Evolutionary conservation across 2,888 invertebrate genomes (phyloP), one percentile per base, ranked within the genome.

Genomic region (Podotricha telesiphe): DNA sequence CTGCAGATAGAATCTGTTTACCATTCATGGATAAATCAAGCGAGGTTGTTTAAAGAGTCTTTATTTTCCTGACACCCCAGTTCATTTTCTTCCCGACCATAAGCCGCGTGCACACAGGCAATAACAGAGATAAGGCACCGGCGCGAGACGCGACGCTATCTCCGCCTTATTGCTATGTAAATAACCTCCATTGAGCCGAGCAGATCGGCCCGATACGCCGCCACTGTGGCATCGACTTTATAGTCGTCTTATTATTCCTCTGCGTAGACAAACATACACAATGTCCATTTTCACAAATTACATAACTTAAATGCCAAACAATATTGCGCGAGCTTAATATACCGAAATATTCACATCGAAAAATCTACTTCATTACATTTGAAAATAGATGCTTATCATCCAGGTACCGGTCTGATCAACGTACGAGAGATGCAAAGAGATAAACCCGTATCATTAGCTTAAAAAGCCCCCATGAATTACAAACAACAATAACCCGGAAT

Each of bases 361-460:
- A 72, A 72, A 70, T 73, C 47, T 61, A 48, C 28, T 34, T 59
- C 59, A 69, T 67, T 45, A 58, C 55, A 47, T 64, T 66, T 66
- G 63, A 50, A 74, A 68, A 67, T 61, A 55, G 71, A 70, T 72
- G 42, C 61, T 70, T 74, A 77, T 77, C 74, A 61, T 42, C 51
- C 70, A 68, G 73, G 68, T 71, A 73, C 70, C 68, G 69, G 71
- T 74, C 67, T 70, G 59, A 74, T 74, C 71, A 65, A 51, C 61
- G 67, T 83, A 74, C 68, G 73, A 64, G 73, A 81, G 85, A 87
- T 89, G 82, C 76, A 73, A 78, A 78, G 74, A 83, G 91, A 90
- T 92, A 91, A 89, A 86, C 86, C 86, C 88, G 85, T 92, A 90
- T 92, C 92, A 93, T 91, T 93, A 90, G 91, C 91, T 87, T 91